phyloP scores from a whole-genome alignment of 2,113 vertebrate species.

The Electrona antarctica region DNA sequence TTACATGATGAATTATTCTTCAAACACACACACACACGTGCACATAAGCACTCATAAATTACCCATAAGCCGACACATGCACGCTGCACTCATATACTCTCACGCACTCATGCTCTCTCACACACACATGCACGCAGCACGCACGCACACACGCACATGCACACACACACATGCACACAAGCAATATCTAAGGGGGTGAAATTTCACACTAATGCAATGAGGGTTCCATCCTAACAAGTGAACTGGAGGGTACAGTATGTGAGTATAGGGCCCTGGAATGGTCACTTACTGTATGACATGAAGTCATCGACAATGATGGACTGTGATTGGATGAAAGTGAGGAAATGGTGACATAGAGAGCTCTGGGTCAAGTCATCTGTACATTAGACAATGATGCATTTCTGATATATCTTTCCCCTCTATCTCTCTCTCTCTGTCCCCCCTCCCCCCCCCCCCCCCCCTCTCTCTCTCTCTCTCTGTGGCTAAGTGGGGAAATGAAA shows the following conservation, averaged over 20 bases:
- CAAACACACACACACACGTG: neutral
- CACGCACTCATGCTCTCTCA: neutral
- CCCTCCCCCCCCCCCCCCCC: neutral
- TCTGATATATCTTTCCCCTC: neutral
- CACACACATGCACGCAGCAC: neutral
- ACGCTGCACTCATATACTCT: slow-evolving; percentile 1
- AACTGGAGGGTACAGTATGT: no score
- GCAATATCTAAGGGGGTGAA: neutral
- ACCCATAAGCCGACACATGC: neutral
- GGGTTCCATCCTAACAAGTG: neutral
- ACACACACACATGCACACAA: neutral
- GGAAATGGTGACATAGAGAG: slow-evolving; percentile 17
- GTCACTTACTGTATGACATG: slow-evolving; percentile 38
- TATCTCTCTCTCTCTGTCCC: neutral
- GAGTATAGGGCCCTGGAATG: no score
- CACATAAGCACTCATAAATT: neutral
- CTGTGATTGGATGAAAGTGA: slow-evolving; percentile 30
- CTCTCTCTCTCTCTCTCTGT: neutral
- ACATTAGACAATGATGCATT: no score
- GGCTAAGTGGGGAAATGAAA: no score
- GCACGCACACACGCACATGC: neutral
- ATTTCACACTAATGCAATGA: neutral
- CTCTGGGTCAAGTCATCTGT: no score
- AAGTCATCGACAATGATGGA: slow-evolving; percentile 20
- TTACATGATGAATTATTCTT: neutral